Base-by-base conservation (phyloP, 2,888 invertebrate genomes). In the Cistogaster globosa region DNA sequence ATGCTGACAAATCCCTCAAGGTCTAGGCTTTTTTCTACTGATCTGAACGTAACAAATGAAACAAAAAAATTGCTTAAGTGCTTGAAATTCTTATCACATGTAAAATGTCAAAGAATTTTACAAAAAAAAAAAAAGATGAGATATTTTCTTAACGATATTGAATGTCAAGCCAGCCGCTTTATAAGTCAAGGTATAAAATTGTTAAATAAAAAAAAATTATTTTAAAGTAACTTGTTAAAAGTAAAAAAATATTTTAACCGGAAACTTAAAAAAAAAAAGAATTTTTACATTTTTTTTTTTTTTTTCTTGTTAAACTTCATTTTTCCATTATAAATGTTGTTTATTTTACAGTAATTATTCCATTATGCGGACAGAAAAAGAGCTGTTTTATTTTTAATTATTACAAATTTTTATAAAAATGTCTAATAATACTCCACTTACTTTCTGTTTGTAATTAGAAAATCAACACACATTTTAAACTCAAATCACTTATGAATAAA, bases 81-180 rank as follows among this genome's bases (percentile, higher is more conserved):
- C 86, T 63, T 68, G 67, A 20, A 88, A 90, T 90, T 90, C 88
- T 90, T 90, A 89, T 90, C 90, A 88, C 87, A 87, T 89, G 89
- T 88, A 88, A 89, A 86, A 78, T 74, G 86, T 87, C 84, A 86
- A 80, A 42, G n/a, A 42, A 75, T 18, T 51, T 14, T 16, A 20
- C 51, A 51, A 72, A 12, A 67, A 67, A 3, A 63, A 38, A 72
- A 20, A 16, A 2, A 36, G 26, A 57, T 32, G n/a, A 62, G 12
- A 38, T 4, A 7, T 38, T 62, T 51, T 38, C 38, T 62, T 6
- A 5, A 32, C 0, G 57, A 22, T 20, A 32, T 51, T 48, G 20
- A 22, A 22, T 22, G 58, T 45, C 71, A 58, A 58, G 26, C 26
- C 26, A 32, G 57, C n/a, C 69, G 18, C 26, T 55, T 38, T 12